Percentiles rank a stretch among this genome's conserved stretches.
Conservation (phyloP, 2,888 invertebrate species). For the Stramonita haemastoma region DNA sequence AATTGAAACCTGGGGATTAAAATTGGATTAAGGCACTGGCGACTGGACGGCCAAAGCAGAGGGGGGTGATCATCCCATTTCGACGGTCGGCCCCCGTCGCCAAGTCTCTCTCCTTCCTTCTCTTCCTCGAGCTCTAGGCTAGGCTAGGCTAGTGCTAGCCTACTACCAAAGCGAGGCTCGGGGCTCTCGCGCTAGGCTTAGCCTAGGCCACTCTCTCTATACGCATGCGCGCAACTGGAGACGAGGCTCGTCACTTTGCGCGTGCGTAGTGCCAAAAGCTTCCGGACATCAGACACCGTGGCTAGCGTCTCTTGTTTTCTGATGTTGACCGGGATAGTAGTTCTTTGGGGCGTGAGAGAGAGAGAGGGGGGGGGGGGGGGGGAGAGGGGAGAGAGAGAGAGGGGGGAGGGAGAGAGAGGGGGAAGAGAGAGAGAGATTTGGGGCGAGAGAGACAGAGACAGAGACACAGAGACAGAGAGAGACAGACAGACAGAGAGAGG, state of each 20-base stretch:
- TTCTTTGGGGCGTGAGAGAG: not conserved
- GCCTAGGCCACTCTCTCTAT: no score
- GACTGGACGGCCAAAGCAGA: conserved; percentile 39
- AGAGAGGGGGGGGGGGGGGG: not conserved
- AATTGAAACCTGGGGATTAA: conserved; percentile 50
- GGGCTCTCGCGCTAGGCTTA: no score
- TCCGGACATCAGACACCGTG: not conserved
- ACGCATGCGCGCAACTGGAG: conserved; percentile 43
- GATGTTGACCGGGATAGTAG: conserved; percentile 11
- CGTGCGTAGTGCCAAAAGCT: conserved; percentile 30
- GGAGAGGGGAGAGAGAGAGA: not conserved
- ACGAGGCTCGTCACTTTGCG: conserved; percentile 34
- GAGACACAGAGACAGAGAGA: not conserved
- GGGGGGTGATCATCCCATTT: conserved; percentile 39
- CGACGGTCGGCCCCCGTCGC: not conserved
- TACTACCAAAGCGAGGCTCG: conserved; percentile 6
- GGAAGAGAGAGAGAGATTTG: not conserved
- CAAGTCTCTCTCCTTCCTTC: not conserved
- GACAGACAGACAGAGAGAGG: not conserved
- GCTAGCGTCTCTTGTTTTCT: conserved; percentile 13
- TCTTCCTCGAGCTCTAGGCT: not conserved
- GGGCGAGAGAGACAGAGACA: not conserved
- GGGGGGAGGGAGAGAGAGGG: not conserved
- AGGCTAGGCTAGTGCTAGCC: conserved; percentile 5
- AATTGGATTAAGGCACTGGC: conserved; percentile 47